These are phyloP conservation scores for Misgurnus mizolepis DNA, from an alignment of 2,113 vertebrate species.

Conservation along the genomic window DNA sequence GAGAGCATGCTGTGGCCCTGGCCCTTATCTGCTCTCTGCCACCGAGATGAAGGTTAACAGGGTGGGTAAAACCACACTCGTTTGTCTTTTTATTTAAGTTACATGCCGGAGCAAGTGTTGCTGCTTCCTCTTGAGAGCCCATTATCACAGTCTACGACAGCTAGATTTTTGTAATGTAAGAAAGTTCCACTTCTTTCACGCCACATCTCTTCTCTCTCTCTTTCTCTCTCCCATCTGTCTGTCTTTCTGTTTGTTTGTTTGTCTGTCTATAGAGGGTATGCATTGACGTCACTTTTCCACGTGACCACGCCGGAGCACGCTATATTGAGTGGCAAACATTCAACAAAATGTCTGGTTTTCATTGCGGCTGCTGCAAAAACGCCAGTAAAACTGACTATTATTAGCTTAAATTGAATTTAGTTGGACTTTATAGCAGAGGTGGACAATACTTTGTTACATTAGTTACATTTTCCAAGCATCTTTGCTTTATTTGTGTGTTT, in stretches of 20 bases:
- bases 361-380: no score
- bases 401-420: no score
- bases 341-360: no score
- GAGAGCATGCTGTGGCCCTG: background rate
- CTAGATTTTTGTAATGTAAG: conserved; percentile 11
- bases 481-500: no score
- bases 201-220: background rate
- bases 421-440: no score
- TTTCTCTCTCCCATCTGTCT: background rate
- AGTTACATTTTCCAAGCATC: no score
- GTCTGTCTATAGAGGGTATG: no score
- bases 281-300: no score
- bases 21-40: conserved; percentile 17
- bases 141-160: conserved; percentile 41
- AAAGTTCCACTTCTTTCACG: background rate
- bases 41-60: conserved; percentile 37
- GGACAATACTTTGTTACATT: no score
- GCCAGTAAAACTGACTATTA: no score
- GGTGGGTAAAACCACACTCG: conserved; percentile 23
- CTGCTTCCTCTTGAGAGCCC: conserved; percentile 37
- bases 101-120: conserved; percentile 38
- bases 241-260: background rate
- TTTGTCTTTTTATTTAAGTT: conserved; percentile 50
- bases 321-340: no score
- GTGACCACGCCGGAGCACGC: no score